These are phyloP conservation scores for Diadophis punctatus DNA, from an alignment of 2,113 vertebrate species.

Conservation along the genomic window DNA sequence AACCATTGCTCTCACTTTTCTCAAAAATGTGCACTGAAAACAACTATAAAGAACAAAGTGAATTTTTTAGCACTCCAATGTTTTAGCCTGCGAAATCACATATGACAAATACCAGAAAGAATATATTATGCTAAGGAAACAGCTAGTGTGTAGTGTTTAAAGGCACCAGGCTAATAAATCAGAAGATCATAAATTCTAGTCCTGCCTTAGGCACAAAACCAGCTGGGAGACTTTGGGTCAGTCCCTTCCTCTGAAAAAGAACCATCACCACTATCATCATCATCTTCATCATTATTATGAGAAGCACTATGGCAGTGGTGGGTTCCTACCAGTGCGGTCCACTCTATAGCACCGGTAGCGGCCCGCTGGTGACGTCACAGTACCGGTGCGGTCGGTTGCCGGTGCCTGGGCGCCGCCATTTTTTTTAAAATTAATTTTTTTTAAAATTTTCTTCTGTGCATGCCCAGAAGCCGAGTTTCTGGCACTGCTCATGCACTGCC, in stretches of 20 bases:
- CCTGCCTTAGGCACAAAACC: not conserved
- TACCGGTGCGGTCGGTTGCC: no score
- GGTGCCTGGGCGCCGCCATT: no score
- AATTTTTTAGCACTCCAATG: not conserved
- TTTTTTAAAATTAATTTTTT: no score
- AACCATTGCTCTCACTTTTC: not conserved
- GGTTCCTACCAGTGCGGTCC: no score
- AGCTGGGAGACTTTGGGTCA: not conserved
- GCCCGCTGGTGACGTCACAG: no score
- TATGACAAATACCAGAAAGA: not conserved
- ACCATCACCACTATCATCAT: not conserved
- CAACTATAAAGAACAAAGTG: not conserved
- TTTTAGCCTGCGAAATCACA: not conserved
- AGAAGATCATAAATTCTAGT: not conserved
- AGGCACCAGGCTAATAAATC: not conserved
- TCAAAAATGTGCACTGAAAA: not conserved
- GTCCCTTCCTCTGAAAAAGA: not conserved
- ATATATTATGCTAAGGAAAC: not conserved
- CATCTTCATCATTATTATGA: not conserved
- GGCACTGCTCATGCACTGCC: no score
- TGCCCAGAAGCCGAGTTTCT: no score
- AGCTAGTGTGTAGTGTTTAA: not conserved
- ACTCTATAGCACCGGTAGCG: no score
- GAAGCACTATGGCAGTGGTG: no score
- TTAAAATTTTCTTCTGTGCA: no score